These are phyloP conservation scores for Melikaiella ostensackeni DNA, from an alignment of 2,888 invertebrate species.

Conservation along the genomic window DNA sequence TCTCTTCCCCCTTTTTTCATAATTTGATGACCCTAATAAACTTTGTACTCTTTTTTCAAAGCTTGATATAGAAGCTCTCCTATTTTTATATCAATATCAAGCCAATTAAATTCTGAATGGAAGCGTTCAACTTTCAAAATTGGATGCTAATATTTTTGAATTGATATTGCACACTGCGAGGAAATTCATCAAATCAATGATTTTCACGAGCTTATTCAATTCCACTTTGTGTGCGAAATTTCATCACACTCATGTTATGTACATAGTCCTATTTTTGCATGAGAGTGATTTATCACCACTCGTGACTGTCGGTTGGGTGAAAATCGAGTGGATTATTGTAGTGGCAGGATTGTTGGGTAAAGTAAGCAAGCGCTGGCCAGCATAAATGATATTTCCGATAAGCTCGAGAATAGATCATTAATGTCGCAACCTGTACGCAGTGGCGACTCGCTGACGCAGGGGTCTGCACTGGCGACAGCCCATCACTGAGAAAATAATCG, in stretches of 20 bases:
- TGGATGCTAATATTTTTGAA: conserved; percentile 2
- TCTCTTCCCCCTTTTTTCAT: too few species aligned
- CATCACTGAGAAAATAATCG: conserved; percentile 64
- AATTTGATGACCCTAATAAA: neutral
- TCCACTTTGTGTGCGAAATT: neutral
- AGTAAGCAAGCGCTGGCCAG: conserved; percentile 11
- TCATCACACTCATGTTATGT: neutral
- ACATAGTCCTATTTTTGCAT: conserved; percentile 4
- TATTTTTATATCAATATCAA: neutral
- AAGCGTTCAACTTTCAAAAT: neutral
- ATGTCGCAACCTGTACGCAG: conserved; percentile 22
- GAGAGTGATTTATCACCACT: conserved; percentile 10
- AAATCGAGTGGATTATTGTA: conserved; percentile 29
- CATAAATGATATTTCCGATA: conserved; percentile 36
- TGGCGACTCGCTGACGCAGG: conserved; percentile 34
- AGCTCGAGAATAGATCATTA: conserved; percentile 34
- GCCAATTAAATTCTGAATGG: neutral
- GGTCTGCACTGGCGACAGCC: conserved; percentile 31
- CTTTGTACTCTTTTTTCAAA: neutral
- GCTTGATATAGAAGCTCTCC: neutral
- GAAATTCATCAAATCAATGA: neutral
- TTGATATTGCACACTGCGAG: neutral
- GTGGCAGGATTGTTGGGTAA: conserved; percentile 14
- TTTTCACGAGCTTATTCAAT: conserved; percentile 1
- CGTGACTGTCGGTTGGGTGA: conserved; percentile 7